Evolutionary conservation across 1,140 invertebrate species (phyloP), one percentile per base, ranked within the genome.

Genomic region (Solen grandis): DNA sequence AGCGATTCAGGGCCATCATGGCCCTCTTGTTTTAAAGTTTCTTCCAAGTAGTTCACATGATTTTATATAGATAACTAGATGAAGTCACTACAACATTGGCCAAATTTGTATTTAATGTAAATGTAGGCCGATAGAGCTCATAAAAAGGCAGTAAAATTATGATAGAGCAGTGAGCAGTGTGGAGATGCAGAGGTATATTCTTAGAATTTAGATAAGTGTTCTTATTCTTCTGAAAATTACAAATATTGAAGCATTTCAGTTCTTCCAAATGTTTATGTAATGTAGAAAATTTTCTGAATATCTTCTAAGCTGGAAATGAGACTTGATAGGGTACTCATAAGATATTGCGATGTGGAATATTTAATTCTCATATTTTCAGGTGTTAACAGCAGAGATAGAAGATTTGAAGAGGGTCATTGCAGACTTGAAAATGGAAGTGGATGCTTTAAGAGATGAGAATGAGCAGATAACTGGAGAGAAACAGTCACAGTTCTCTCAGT

Each of bases 401-500:
- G 55, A 72, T 14, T 60, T 65, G 4, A 72, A 62, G 33, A 70
- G 68, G 55, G 27, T 50, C 1, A 80, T 80, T 41, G 35, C 38
- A 63, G 54, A 80, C 36, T 57, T 80, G 19, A 59, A 54, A 54
- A 25, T 62, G n/a, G 77, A 80, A 65, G 27, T 80, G 19, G 59
- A 72, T 25, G 33, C 29, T 38, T 35, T 80, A 19, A 63, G 35
- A 55, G 38, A 57, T 5, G 41, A 72, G 59, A 80, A 80, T 55
- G 50, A 72, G 38, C 13, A 72, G 16, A 25, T 80, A 13, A 60
- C 57, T 25, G 57, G 57, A n/a, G 68, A 80, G 29, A 80, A 80
- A 31, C 31, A 25, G 2, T 62, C 59, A 19, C 77, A 80, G 68
- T 80, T 80, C 35, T 80, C 77, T 52, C 68, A 80, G 68, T 16